Base-by-base conservation (phyloP, 2,113 vertebrate genomes). In the Dryoscopus gambensis region DNA sequence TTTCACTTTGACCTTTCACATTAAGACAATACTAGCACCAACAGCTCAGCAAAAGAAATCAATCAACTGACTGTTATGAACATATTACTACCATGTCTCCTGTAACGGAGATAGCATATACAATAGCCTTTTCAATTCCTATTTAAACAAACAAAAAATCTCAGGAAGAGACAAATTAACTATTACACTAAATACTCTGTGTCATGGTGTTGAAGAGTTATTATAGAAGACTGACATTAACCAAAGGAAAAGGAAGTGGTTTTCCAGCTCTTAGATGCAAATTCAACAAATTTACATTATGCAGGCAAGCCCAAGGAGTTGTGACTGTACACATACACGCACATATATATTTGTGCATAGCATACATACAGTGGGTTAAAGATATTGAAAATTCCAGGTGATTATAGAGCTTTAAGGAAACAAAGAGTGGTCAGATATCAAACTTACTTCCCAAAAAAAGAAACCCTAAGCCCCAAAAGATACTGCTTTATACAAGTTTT, bases 61-160 rank as follows among this genome's bases (percentile, higher is more conserved):
- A 23, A 68, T 94, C 69, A 78, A 40, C 21, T 49, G 46, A 49
- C 28, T 62, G 40, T 46, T 91, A 50, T 1, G 33, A 80, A 44
- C 17, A 15, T 46, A 37, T n/a, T 70, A 68, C 33, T 69, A 57
- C 30, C 7, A 37, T 10, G 33, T 27, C 55, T 87, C 55, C 71
- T 88, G 27, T 20, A 59, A 71, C 3, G 17, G 19, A 87, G 59
- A 55, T 31, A 50, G 39, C 27, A 86, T 63, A 89, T 74, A 89
- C 60, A 97, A 85, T 57, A 94, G 49, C 12, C 22, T 87, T 85
- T 85, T 77, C 40, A 73, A 85, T 37, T 84, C 46, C 70, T 90
- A 86, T 83, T 90, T 83, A 88, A 97, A 89, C 40, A 69, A 97
- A 89, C 44, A 69, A 93, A 80, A 70, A 95, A 93, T 86, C 17